A percentile compares a stretch with the other conserved stretches of the same genome.
Conservation (phyloP, 2,113 vertebrate genomes). For the Bufo bufo region DNA sequence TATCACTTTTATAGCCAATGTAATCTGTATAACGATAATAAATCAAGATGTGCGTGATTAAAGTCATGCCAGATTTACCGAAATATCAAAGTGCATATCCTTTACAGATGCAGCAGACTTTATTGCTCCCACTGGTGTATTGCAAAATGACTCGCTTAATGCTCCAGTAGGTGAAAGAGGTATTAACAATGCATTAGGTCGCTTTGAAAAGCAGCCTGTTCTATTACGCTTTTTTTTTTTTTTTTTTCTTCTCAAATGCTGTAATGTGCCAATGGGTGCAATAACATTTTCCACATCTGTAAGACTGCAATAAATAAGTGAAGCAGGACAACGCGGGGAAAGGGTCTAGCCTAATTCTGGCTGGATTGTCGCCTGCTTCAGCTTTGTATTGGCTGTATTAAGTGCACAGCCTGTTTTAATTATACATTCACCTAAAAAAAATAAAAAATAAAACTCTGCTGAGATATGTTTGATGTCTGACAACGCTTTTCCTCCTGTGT, state of each 20-base stretch:
- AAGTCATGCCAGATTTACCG: not conserved
- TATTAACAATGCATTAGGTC: conserved; percentile 36
- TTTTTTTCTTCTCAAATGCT: not conserved
- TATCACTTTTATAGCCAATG: not conserved
- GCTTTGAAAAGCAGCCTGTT: conserved; percentile 2
- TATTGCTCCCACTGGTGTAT: conserved; percentile 31
- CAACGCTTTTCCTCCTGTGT: conserved; percentile 6
- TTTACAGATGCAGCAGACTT: conserved; percentile 42
- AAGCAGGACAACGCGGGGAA: not conserved
- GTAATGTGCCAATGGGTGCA: conserved; percentile 32
- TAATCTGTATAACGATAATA: not conserved
- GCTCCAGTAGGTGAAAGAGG: conserved; percentile 23
- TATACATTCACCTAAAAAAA: not conserved
- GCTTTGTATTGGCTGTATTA: not conserved
- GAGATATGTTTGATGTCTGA: conserved; percentile 18
- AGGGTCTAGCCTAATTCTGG: not conserved
- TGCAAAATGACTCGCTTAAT: conserved; percentile 26
- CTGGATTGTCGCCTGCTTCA: not conserved
- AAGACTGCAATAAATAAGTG: conserved; percentile 16
- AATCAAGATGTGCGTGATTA: not conserved
- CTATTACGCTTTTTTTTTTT: not conserved
- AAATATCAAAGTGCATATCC: conserved; percentile 43
- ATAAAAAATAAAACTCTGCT: not conserved
- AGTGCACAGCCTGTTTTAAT: not conserved
- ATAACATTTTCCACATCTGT: conserved; percentile 41